Percentiles rank a stretch among this genome's conserved stretches.
Evolutionary conservation across 2,888 invertebrate species (phyloP).

Genomic region (Archips crataeganus): DNA sequence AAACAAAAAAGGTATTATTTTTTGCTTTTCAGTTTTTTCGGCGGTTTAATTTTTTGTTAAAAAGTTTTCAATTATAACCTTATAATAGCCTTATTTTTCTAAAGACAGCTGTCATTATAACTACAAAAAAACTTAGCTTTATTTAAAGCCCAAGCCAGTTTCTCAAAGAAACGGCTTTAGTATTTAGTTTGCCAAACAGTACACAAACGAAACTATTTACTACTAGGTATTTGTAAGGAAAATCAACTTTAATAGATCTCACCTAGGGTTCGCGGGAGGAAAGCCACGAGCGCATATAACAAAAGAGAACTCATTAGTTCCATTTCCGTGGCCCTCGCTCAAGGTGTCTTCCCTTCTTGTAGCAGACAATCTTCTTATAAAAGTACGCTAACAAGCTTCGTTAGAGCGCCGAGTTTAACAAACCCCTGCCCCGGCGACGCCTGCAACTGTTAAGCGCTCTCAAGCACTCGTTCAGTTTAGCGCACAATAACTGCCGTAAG

Average conservation of each 20-base stretch:
- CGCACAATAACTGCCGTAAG: constrained; percentile 42
- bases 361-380: constrained; percentile 74
- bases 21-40: too few species aligned
- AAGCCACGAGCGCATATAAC: constrained; percentile 66
- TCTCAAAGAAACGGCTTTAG: constrained; percentile 27
- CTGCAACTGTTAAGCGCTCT: constrained; percentile 61
- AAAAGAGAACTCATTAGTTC: constrained; percentile 79
- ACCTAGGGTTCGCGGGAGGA: constrained; percentile 68
- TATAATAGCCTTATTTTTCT: background rate
- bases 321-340: constrained; percentile 68
- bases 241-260: constrained; percentile 55
- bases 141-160: constrained; percentile 15
- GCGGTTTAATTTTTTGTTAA: too few species aligned
- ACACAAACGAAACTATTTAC: constrained; percentile 44
- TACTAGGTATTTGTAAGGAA: constrained; percentile 35
- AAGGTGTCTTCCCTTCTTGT: constrained; percentile 67
- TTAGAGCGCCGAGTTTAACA: constrained; percentile 71
- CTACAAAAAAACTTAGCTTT: background rate
- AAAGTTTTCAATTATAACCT: too few species aligned
- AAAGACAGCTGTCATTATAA: background rate
- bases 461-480: constrained; percentile 57
- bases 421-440: constrained; percentile 60
- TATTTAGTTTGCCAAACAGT: constrained; percentile 45
- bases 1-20: too few species aligned
- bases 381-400: constrained; percentile 82